Conservation (phyloP, 2,113 vertebrate species). For the Anser brachyrhynchus region DNA sequence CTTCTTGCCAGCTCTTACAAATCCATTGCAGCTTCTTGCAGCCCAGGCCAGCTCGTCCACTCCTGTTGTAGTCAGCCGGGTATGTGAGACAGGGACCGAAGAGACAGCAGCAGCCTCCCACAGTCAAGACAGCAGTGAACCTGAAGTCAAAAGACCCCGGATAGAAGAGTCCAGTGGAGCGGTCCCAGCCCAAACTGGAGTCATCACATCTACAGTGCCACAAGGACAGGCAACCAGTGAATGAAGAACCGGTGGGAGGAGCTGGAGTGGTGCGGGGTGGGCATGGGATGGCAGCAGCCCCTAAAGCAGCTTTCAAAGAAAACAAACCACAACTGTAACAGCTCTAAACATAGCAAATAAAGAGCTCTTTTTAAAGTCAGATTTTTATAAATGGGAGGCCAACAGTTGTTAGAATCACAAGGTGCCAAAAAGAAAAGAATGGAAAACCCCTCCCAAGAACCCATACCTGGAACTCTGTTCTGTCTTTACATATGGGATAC, state of each 20-base stretch:
- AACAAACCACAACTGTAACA: slow-evolving; percentile 43
- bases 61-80: slow-evolving; percentile 87
- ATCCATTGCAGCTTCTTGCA: slow-evolving; percentile 93
- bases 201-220: slow-evolving; percentile 83
- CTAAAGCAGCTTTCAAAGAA: slow-evolving; percentile 13
- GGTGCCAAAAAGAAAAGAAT: slow-evolving; percentile 53
- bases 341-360: not conserved
- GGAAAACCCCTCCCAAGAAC: slow-evolving; percentile 26
- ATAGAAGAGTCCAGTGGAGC: slow-evolving; percentile 81
- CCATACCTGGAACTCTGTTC: slow-evolving; percentile 45
- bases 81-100: slow-evolving; percentile 75
- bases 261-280: slow-evolving; percentile 39
- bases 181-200: slow-evolving; percentile 76
- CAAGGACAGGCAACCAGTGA: slow-evolving; percentile 80
- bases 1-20: slow-evolving; percentile 83
- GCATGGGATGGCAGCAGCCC: slow-evolving; percentile 45
- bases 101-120: slow-evolving; percentile 54
- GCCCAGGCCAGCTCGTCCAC: slow-evolving; percentile 94
- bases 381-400: slow-evolving; percentile 35
- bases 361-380: slow-evolving; percentile 32
- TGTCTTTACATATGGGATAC: slow-evolving; percentile 39
- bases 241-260: slow-evolving; percentile 66
- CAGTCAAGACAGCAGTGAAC: slow-evolving; percentile 68
- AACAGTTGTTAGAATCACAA: not conserved
- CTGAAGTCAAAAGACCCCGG: slow-evolving; percentile 87